phyloP scores from a whole-genome alignment of 2,797 vertebrate species.

The Pristis pectinata region DNA sequence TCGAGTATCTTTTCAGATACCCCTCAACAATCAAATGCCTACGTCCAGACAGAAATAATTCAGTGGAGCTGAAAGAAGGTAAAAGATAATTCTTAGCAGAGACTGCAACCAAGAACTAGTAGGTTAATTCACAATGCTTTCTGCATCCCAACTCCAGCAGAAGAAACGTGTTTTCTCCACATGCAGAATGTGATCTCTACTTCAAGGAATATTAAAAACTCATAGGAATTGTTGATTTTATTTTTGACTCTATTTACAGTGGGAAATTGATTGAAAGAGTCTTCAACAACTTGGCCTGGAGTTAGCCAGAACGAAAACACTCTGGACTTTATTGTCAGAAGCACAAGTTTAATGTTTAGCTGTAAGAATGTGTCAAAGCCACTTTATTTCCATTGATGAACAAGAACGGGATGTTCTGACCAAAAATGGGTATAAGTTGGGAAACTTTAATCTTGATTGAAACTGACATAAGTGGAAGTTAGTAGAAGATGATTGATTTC shows the following conservation, averaged over 20 bases:
- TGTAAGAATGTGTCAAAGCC: not conserved
- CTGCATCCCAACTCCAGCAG: not conserved
- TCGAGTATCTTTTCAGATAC: too few species aligned
- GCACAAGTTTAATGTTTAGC: not conserved
- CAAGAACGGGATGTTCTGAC: not conserved
- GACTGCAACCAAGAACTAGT: too few species aligned
- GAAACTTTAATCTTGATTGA: not conserved
- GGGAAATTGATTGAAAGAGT: not conserved
- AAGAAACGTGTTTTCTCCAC: not conserved
- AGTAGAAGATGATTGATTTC: not conserved
- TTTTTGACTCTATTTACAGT: not conserved
- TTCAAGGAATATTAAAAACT: slow-evolving; percentile 1
- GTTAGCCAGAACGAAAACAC: not conserved
- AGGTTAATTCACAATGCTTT: not conserved
- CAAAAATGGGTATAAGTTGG: not conserved
- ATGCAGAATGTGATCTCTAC: not conserved
- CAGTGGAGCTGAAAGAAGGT: too few species aligned
- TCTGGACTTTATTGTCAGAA: not conserved
- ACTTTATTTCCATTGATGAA: not conserved
- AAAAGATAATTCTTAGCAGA: too few species aligned
- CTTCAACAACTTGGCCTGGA: not conserved
- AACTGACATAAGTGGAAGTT: not conserved
- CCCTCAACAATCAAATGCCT: too few species aligned
- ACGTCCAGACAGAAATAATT: too few species aligned
- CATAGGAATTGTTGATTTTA: not conserved